These are phyloP conservation scores for Nyctalus aviator DNA, from an alignment of 2,797 vertebrate species.

Conservation along the genomic window DNA sequence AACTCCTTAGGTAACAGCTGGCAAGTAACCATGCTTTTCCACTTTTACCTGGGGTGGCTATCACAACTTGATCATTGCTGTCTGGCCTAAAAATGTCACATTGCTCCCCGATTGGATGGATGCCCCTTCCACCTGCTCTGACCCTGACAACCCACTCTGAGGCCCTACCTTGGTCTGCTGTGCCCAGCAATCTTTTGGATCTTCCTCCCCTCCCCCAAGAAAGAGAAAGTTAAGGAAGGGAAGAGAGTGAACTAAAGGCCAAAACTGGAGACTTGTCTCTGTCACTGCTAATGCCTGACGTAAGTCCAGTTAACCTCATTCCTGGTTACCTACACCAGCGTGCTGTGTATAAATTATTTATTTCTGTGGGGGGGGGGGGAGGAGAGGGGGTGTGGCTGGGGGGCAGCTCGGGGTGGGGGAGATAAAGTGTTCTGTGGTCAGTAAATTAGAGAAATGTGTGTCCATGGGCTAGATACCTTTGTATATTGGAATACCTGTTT, in stretches of 20 bases:
- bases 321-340: neutral
- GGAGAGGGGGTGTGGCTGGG: too few species aligned
- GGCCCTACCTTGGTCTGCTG: neutral
- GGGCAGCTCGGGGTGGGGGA: too few species aligned
- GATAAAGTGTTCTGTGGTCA: neutral
- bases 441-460: neutral
- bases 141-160: neutral
- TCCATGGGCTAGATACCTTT: neutral
- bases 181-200: neutral
- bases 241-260: neutral
- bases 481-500: neutral
- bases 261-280: neutral
- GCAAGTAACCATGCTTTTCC: neutral
- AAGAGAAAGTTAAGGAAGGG: neutral
- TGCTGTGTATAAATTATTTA: neutral
- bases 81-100: neutral
- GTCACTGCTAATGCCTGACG: neutral
- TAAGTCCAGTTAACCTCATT: neutral
- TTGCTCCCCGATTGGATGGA: neutral
- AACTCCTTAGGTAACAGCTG: neutral
- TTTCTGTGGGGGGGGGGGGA: neutral
- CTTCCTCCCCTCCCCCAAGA: too few species aligned
- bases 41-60: neutral
- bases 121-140: neutral
- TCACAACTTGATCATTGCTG: neutral